A percentile compares a stretch with the other conserved stretches of the same genome.
These are phyloP conservation scores for Synergus umbraculus DNA, from an alignment of 2,888 invertebrate species.

Conservation along the genomic window DNA sequence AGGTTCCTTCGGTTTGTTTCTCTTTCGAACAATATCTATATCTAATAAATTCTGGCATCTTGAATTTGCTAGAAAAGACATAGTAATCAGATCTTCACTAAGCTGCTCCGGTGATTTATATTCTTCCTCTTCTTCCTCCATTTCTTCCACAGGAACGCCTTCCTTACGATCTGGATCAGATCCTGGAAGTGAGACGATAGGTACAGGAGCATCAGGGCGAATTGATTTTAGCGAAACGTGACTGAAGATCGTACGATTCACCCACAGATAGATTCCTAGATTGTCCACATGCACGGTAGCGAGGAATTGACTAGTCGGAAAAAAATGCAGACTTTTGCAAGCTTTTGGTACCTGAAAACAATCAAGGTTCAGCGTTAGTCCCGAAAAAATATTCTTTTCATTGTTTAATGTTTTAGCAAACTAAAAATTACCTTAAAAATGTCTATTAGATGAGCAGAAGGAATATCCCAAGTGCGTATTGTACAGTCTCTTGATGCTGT, in stretches of 20 bases:
- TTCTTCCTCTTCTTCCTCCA: conserved; percentile 78
- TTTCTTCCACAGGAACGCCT: conserved; percentile 77
- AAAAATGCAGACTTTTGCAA: conserved; percentile 91
- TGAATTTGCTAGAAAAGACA: conserved; percentile 90
- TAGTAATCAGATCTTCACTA: conserved; percentile 86
- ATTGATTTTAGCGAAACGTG: conserved; percentile 87
- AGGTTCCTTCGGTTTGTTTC: conserved; percentile 93
- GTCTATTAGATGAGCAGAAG: conserved; percentile 88
- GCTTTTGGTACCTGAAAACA: conserved; percentile 85
- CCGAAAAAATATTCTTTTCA: background rate
- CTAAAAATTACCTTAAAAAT: conserved; percentile 82
- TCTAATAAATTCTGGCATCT: conserved; percentile 95
- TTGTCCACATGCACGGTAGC: conserved; percentile 93
- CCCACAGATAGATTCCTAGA: conserved; percentile 95
- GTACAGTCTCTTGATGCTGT: conserved; percentile 93
- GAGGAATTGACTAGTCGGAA: conserved; percentile 93
- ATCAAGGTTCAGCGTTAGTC: background rate
- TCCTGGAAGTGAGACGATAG: conserved; percentile 79
- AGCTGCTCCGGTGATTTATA: conserved; percentile 89
- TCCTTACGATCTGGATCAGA: conserved; percentile 70
- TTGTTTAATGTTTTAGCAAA: background rate
- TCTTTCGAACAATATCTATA: conserved; percentile 89
- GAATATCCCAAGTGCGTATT: conserved; percentile 96
- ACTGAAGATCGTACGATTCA: conserved; percentile 91
- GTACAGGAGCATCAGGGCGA: conserved; percentile 79